Conservation (phyloP, 2,888 invertebrate genomes). For the Thysanoteuthis rhombus region DNA sequence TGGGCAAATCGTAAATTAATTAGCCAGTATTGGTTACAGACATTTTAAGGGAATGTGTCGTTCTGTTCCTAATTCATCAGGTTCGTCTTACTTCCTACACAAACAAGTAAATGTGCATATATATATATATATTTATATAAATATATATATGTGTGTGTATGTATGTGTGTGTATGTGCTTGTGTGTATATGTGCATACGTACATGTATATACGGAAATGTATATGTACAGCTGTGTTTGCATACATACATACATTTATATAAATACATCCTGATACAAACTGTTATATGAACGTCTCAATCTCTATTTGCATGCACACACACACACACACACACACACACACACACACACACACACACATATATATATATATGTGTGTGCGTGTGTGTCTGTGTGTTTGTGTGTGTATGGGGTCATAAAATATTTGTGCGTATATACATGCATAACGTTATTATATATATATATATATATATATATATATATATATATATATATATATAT, state of each 20-base stretch:
- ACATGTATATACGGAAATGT: background rate
- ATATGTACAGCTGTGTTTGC: background rate
- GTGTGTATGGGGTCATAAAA: no score
- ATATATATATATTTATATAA: background rate
- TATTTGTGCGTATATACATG: no score
- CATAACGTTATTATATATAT: background rate
- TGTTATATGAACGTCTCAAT: no score
- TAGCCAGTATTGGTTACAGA: slow-evolving; percentile 12
- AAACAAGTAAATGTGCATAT: background rate
- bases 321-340: background rate
- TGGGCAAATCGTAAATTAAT: background rate
- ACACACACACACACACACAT: no score
- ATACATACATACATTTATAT: background rate
- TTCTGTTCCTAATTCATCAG: background rate
- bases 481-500: background rate
- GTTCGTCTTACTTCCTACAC: background rate
- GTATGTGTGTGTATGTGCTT: background rate
- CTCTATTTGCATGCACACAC: background rate
- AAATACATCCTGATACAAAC: no score
- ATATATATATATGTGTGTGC: no score
- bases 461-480: background rate
- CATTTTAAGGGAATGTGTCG: background rate
- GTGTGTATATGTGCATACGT: background rate
- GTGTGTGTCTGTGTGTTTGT: no score
- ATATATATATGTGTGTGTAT: slow-evolving; percentile 1